Evolutionary conservation across 1,140 invertebrate species (phyloP), one percentile per base, ranked within the genome.

Genomic region (Asbolus verrucosus): DNA sequence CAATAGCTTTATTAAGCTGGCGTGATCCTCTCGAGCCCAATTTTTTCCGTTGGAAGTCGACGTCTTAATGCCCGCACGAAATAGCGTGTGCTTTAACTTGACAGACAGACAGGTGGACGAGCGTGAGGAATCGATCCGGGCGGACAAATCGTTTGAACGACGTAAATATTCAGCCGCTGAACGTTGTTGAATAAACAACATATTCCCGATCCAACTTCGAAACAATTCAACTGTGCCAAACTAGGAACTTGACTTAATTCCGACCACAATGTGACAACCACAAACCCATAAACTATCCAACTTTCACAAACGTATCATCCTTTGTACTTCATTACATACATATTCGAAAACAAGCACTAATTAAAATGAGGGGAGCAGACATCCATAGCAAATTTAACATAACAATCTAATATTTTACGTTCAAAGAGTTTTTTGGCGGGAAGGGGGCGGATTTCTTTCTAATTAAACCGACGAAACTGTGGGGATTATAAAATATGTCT

Each of bases 301-400:
- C 33, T 63, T 63, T 63, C 61, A 63, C 61, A 63, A 63, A 63
- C 61, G 61, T 27, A 38, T 63, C 61, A 63, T 63, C 61, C 39
- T 63, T 39, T 43, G 61, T 43, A 21, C 18, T 63, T 63, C 33
- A 11, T 27, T 36, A 36, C 33, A 63, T 62, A 18, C 43, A 50
- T 14, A 50, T 50, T 50, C 43, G 43, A 50, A 50, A 50, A 50
- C 46, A 54, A n/a, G 5, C 19, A 13, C 3, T 27, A 54, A 54
- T 54, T 54, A 54, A 54, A 54, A 54, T 54, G 14, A 46, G 9
- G 41, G n/a, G n/a, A n/a, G n/a, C n/a, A n/a, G n/a, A n/a, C n/a
- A n/a, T n/a, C n/a, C n/a, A n/a, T n/a, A n/a, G n/a, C n/a, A n/a
- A n/a, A n/a, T n/a, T n/a, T n/a, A n/a, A n/a, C n/a, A n/a, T n/a